Evolutionary conservation across 2,888 invertebrate species (phyloP), one percentile per base, ranked within the genome.

Genomic region (Dicycla oo): DNA sequence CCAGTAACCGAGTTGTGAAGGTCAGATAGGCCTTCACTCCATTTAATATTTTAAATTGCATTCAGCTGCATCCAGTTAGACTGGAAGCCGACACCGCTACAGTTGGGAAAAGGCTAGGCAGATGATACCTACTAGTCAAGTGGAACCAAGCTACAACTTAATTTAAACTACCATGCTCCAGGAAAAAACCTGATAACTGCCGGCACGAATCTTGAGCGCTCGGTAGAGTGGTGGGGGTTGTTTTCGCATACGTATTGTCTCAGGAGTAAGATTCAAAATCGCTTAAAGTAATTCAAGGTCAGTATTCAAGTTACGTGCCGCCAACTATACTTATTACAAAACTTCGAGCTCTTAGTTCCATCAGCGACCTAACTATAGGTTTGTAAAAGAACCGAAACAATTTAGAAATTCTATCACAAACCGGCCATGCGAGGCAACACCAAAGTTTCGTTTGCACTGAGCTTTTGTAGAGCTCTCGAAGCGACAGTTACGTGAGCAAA

Each of bases 381-480:
- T 54, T 23, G 11, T 34, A 43, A 71, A 68, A 71, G 47, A 30
- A 56, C 57, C 34, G 45, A 75, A 61, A 64, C 67, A 81, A 78
- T 83, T 87, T 76, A 73, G 65, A 61, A 81, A 82, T 84, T 76
- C 67, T 74, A 82, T 82, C 75, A 74, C 74, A 72, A 71, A 40
- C 61, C 62, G 68, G 38, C 63, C 75, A 78, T 60, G 73, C 75
- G 77, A 65, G 73, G 30, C 49, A 30, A 63, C 60, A 62, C 65
- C 68, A 26, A 78, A 86, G 68, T 81, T 86, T 75, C 64, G 83
- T 83, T 81, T 74, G 75, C 75, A 61, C 69, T 71, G 73, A 74
- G 80, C 86, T 83, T 84, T 84, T 82, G 80, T 79, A 66, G 74
- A 78, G 77, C 78, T 82, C 83, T 79, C 75, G n/a, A 63, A 67